Conservation (phyloP, 2,888 invertebrate species). For the Xylota sylvarum region DNA sequence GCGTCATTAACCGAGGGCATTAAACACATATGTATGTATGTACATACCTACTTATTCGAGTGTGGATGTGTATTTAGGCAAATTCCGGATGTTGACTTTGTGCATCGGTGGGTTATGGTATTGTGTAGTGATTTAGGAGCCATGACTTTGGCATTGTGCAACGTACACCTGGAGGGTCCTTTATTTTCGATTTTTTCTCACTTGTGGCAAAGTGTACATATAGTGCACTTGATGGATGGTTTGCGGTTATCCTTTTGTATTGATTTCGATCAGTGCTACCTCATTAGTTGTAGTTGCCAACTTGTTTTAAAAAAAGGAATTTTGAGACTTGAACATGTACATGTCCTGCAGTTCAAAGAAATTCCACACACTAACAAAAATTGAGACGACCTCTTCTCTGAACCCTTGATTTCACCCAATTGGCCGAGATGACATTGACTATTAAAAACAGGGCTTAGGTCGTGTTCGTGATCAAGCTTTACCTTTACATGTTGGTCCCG, state of each 20-base stretch:
- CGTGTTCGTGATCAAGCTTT: too few species aligned
- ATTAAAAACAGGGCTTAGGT: too few species aligned
- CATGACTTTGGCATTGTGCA: constrained; percentile 27
- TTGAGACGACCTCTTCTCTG: too few species aligned
- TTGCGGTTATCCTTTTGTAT: background rate
- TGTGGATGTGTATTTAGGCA: background rate
- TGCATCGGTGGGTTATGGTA: background rate
- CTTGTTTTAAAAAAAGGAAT: too few species aligned
- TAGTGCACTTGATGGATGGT: background rate
- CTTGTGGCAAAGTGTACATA: background rate
- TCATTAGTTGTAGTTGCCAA: too few species aligned
- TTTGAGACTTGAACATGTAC: too few species aligned
- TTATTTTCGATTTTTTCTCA: background rate
- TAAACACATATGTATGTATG: background rate
- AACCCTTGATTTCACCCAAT: too few species aligned
- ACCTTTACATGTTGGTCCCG: too few species aligned
- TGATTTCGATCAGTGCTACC: too few species aligned
- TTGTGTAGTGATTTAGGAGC: constrained; percentile 11
- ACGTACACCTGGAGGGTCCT: background rate
- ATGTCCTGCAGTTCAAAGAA: too few species aligned
- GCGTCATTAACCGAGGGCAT: constrained; percentile 17
- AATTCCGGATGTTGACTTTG: constrained; percentile 18
- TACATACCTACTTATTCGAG: background rate
- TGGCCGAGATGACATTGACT: too few species aligned
- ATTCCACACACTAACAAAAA: too few species aligned